Conservation (phyloP, 2,888 invertebrate species). For the Caenorhabditis plicata region DNA sequence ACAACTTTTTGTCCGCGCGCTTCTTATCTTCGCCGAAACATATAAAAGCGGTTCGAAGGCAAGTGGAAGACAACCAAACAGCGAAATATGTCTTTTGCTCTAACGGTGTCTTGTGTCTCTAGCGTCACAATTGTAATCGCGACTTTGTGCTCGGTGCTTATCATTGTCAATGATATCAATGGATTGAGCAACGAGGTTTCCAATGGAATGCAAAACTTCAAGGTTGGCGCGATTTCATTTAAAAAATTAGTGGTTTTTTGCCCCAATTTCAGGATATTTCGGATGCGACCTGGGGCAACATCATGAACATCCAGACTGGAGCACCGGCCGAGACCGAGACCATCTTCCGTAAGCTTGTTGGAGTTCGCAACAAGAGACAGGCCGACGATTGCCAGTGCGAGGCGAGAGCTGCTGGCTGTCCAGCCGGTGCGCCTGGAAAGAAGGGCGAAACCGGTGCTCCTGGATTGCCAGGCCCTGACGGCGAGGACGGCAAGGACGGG, state of each 20-base stretch:
- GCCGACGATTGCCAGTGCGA: conserved; percentile 33
- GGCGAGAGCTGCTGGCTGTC: conserved; percentile 27
- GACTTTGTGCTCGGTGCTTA: conserved; percentile 30
- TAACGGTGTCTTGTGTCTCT: conserved; percentile 35
- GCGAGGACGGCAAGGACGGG: conserved; percentile 44
- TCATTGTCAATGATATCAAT: conserved; percentile 45
- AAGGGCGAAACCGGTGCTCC: conserved; percentile 34
- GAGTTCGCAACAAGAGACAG: conserved; percentile 28
- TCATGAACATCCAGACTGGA: conserved; percentile 27
- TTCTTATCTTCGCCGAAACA: background rate
- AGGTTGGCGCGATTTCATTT: conserved; percentile 20
- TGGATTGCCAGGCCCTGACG: conserved; percentile 39
- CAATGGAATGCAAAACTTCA: conserved; percentile 39
- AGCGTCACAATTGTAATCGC: conserved; percentile 30
- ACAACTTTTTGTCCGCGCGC: no score
- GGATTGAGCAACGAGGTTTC: conserved; percentile 36
- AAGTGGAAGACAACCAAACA: no score
- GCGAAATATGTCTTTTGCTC: conserved; percentile 30
- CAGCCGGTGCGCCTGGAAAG: conserved; percentile 40
- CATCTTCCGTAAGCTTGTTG: conserved; percentile 20
- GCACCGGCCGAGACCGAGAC: conserved; percentile 8
- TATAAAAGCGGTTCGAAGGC: no score
- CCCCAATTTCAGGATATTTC: conserved; percentile 28
- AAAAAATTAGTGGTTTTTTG: background rate
- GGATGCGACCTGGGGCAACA: conserved; percentile 39